Evolutionary conservation across 2,113 vertebrate species (phyloP).

Genomic region (Oriolus oriolus): DNA sequence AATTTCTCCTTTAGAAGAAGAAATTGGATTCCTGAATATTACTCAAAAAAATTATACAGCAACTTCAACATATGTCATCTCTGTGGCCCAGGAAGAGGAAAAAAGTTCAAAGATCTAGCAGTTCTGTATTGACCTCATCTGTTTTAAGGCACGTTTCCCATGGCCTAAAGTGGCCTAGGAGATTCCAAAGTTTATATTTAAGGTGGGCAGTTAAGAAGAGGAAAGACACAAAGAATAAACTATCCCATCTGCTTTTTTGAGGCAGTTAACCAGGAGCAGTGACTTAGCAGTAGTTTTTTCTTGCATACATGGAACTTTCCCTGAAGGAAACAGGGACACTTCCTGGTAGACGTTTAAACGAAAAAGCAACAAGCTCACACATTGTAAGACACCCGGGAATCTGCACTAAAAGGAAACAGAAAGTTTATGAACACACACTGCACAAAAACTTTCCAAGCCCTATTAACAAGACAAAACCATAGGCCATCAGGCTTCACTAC

Average conservation of each 20-base stretch:
- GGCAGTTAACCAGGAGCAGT: not conserved
- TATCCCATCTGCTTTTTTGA: not conserved
- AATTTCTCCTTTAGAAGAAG: not conserved
- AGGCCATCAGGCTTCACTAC: not conserved
- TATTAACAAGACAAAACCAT: not conserved
- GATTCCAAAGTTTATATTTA: not conserved
- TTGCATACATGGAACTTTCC: not conserved
- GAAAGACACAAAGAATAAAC: not conserved
- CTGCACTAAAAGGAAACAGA: not conserved
- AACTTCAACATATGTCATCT: not conserved
- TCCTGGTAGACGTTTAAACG: not conserved
- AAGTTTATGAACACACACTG: not conserved
- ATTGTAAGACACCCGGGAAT: not conserved
- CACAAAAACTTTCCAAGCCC: not conserved
- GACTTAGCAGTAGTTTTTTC: not conserved
- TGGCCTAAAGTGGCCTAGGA: not conserved
- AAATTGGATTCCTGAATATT: not conserved
- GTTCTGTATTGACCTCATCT: not conserved
- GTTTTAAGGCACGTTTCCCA: not conserved
- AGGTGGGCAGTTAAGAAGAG: not conserved
- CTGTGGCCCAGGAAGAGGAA: not conserved
- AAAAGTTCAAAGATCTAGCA: not conserved
- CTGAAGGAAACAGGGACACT: not conserved
- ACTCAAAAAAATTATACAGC: not conserved
- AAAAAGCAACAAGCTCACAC: not conserved